Evolutionary conservation across 2,888 invertebrate species (phyloP).

Genomic region (Tetropium fuscum): DNA sequence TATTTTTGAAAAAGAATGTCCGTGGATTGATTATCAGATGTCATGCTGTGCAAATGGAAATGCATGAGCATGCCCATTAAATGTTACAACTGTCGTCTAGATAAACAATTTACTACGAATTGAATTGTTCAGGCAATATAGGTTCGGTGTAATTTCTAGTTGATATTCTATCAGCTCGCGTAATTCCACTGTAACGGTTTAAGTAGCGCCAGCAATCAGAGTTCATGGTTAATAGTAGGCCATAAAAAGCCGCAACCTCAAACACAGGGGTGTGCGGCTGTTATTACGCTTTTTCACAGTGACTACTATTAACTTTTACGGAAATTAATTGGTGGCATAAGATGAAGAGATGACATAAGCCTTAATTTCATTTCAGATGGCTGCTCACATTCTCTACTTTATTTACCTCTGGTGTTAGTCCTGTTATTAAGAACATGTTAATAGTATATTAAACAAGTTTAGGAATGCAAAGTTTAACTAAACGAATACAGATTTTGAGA

Average conservation of each 20-base stretch:
- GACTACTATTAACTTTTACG: conserved; percentile 22
- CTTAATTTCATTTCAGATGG: conserved; percentile 17
- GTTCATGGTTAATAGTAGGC: conserved; percentile 47
- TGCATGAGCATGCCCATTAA: conserved; percentile 21
- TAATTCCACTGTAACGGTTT: conserved; percentile 43
- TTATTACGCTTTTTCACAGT: conserved; percentile 26
- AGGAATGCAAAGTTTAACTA: too few species aligned
- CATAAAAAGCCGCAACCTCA: conserved; percentile 36
- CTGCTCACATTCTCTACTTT: conserved; percentile 1
- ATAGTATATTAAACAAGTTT: too few species aligned
- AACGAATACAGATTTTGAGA: too few species aligned
- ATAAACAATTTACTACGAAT: conserved; percentile 33
- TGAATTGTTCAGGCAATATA: conserved; percentile 27
- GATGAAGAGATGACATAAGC: conserved; percentile 10
- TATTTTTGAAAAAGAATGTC: too few species aligned
- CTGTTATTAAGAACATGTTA: not conserved
- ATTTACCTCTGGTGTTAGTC: conserved; percentile 3
- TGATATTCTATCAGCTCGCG: conserved; percentile 47
- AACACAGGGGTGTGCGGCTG: conserved; percentile 19
- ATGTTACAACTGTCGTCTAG: conserved; percentile 29
- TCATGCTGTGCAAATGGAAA: too few species aligned
- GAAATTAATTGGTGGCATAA: conserved; percentile 22
- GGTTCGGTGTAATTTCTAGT: conserved; percentile 40
- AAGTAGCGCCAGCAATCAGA: conserved; percentile 46
- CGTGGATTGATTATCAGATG: too few species aligned